These are phyloP conservation scores for Heliconius ismenius DNA, from an alignment of 2,888 invertebrate species.

Conservation along the genomic window DNA sequence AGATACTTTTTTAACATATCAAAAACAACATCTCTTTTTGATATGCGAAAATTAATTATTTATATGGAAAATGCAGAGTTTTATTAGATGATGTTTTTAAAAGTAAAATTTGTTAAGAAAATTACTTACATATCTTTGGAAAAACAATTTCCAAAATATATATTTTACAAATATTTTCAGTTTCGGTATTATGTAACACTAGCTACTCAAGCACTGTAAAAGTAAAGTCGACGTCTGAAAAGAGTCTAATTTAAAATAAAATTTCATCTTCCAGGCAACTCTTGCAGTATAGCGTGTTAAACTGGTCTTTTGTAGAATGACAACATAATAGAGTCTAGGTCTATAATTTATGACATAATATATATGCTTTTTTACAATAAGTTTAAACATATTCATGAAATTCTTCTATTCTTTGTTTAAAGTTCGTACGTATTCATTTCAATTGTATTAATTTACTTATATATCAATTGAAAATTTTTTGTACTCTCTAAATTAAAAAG, in stretches of 20 bases:
- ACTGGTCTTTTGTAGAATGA: constrained; percentile 24
- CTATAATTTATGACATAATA: constrained; percentile 4
- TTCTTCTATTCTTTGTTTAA: no score
- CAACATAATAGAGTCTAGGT: constrained; percentile 16
- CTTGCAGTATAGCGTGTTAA: constrained; percentile 24
- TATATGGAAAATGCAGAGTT: background rate
- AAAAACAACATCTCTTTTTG: background rate
- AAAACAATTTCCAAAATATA: background rate
- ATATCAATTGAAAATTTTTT: no score
- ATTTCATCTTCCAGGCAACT: constrained; percentile 18
- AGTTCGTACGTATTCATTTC: no score
- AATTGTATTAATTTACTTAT: background rate
- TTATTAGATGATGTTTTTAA: background rate
- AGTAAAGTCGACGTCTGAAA: constrained; percentile 12
- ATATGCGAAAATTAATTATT: background rate
- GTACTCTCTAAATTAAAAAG: background rate
- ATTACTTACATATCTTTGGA: no score
- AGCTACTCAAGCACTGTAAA: background rate
- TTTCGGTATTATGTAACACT: background rate
- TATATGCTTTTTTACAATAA: constrained; percentile 10
- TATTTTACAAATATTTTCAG: background rate
- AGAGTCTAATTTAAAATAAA: constrained; percentile 20
- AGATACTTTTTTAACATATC: background rate
- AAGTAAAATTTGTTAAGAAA: background rate
- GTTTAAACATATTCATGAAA: no score